Conservation (phyloP, 2,888 invertebrate species). For the Heteropelma amictum region DNA sequence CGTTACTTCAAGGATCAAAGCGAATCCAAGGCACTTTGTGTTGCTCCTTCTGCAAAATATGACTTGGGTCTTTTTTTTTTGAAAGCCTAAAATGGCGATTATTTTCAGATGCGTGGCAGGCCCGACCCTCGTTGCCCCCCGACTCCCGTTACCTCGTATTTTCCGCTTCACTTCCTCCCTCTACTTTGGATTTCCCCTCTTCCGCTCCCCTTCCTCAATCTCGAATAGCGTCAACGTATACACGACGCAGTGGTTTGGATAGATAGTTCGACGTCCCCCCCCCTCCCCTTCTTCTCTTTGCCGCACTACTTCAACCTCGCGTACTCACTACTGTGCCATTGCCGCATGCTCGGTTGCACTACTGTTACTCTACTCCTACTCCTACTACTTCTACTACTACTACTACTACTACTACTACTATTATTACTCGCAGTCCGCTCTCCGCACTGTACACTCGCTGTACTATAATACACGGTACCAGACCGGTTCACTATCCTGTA, state of each 20-base stretch:
- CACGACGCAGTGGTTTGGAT: constrained; percentile 50
- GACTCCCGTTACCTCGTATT: background rate
- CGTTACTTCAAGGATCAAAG: too few relatives aligned
- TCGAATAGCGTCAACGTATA: constrained; percentile 1
- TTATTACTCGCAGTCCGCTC: constrained; percentile 10
- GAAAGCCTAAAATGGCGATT: too few relatives aligned
- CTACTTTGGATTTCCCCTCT: background rate
- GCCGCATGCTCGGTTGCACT: constrained; percentile 42
- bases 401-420: too few relatives aligned
- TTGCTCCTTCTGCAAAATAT: too few relatives aligned
- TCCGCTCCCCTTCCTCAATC: background rate
- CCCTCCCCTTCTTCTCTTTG: background rate
- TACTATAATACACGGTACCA: constrained; percentile 22
- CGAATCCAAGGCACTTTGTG: too few relatives aligned
- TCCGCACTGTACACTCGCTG: constrained; percentile 8
- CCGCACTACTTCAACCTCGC: background rate
- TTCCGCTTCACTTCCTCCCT: background rate
- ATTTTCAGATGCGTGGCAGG: too few relatives aligned
- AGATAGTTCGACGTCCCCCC: constrained; percentile 43
- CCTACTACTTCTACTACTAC: constrained; percentile 39
- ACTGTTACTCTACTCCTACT: constrained; percentile 50
- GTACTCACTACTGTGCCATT: constrained; percentile 14
- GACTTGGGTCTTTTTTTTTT: too few relatives aligned
- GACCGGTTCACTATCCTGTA: background rate
- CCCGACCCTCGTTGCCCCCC: background rate